Evolutionary conservation across 2,888 invertebrate species (phyloP), one percentile per base, ranked within the genome.

Genomic region (Scaptomyza flava): DNA sequence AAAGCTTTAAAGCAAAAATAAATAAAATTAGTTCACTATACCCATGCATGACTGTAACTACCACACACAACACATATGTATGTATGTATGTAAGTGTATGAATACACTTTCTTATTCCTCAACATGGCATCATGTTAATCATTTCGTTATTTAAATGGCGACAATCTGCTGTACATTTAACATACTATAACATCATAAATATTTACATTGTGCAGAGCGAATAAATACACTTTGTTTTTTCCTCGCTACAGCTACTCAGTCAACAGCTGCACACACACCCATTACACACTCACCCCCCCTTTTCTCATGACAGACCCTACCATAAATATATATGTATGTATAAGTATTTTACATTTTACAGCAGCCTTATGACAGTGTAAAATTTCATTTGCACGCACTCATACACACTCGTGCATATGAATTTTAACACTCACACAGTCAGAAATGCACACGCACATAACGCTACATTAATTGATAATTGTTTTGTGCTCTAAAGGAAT

Each of bases 381-480:
- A 86, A 83, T 83, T 81, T 86, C 78, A 80, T 83, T 81, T 80
- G 51, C 66, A 59, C 51, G 45, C 67, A 57, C 61, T 53, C 61
- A 61, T 27, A 23, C 47, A 27, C 66, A 50, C 42, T 53, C 47
- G 46, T 31, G 51, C 50, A 43, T 42, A 46, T 41, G 14, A 7
- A 8, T 17, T 8, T 14, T 7, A 3, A 36, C 27, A 38, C 41
- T 33, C 14, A 45, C 50, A 56, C 41, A 51, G 43, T 23, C 43
- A 51, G 17, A 34, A 43, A 61, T 33, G 20, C 59, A 52, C 59
- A 58, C 62, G 34, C 48, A 62, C 61, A 77, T 77, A 84, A 73
- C 73, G 85, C 70, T 79, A 87, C 83, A 83, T 83, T 87, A 83
- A 87, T 87, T 87, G 83, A 83, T 85, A 83, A 83, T 84, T 84